Percentiles rank a stretch among this genome's conserved stretches.
These are phyloP conservation scores for Echinops telfairi DNA, from an alignment of 2,113 vertebrate species.

Conservation along the genomic window DNA sequence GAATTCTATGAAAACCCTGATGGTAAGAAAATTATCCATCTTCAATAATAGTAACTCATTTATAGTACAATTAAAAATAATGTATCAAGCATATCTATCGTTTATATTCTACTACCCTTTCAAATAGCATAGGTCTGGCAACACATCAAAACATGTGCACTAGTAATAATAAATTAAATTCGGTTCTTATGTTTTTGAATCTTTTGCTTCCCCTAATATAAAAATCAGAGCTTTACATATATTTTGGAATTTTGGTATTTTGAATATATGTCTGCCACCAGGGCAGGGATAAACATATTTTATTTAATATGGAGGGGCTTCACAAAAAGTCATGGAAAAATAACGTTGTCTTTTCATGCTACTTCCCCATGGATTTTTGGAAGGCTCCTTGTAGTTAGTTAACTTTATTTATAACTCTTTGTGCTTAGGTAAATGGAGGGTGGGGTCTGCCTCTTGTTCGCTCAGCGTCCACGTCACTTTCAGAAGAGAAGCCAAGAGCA, in stretches of 20 bases:
- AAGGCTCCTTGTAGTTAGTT: no score
- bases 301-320: neutral
- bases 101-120: conserved; percentile 16
- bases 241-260: neutral
- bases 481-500: neutral
- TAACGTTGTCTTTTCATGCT: no score
- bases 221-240: neutral
- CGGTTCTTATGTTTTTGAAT: neutral
- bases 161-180: neutral
- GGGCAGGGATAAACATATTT: neutral
- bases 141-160: neutral
- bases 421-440: neutral
- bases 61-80: no score
- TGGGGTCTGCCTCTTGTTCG: neutral
- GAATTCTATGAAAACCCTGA: neutral
- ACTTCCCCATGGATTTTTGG: no score
- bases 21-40: neutral
- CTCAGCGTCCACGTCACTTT: neutral
- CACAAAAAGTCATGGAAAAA: no score
- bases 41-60: neutral
- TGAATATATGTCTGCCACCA: neutral
- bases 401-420: neutral
- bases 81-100: neutral
- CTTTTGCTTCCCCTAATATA: neutral
- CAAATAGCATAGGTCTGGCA: neutral